Conservation (phyloP, 2,888 invertebrate species). For the Drosophila rubida region DNA sequence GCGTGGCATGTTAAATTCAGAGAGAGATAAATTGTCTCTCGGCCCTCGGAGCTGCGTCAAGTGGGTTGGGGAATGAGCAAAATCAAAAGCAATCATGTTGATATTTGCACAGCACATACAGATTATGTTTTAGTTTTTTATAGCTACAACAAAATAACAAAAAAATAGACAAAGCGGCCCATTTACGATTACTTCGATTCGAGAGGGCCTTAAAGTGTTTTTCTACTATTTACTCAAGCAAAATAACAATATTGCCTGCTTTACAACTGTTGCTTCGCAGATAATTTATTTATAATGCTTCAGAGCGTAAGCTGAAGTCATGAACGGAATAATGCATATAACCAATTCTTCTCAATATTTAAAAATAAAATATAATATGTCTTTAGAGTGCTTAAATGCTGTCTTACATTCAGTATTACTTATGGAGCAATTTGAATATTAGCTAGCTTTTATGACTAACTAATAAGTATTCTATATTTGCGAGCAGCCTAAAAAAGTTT, state of each 20-base stretch:
- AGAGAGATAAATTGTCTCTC: conserved; percentile 57
- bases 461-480: no score
- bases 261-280: background rate
- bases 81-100: conserved; percentile 71
- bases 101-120: conserved; percentile 61
- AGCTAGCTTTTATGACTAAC: no score
- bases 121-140: conserved; percentile 51
- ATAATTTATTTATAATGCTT: background rate
- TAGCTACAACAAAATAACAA: background rate
- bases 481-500: no score
- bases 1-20: conserved; percentile 69
- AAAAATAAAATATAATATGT: no score
- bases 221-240: conserved; percentile 3
- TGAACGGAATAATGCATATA: background rate
- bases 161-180: background rate
- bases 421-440: no score
- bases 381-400: no score
- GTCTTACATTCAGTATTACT: no score
- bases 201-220: conserved; percentile 37
- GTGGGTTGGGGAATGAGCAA: conserved; percentile 44
- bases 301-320: background rate
- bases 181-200: conserved; percentile 39
- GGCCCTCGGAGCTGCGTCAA: background rate
- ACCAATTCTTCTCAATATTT: no score
- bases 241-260: background rate